phyloP scores from a whole-genome alignment of 2,888 invertebrate species.

The Eristalis arbustorum region DNA sequence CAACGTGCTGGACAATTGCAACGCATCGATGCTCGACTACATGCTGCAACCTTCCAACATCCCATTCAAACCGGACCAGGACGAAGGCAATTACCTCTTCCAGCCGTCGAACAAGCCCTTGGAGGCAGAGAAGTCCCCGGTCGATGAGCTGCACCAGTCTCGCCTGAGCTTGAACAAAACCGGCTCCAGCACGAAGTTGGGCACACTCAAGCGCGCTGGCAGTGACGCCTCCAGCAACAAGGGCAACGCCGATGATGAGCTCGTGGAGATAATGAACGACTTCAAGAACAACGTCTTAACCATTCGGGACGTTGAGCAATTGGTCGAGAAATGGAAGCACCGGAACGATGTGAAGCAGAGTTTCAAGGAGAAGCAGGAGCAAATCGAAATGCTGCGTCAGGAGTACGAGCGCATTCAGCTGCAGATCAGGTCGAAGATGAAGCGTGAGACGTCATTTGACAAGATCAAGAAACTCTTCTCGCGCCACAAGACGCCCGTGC shows the following conservation, averaged over 20 bases:
- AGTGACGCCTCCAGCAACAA: constrained; percentile 78
- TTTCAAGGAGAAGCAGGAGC: constrained; percentile 91
- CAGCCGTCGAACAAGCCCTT: constrained; percentile 80
- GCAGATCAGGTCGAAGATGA: constrained; percentile 87
- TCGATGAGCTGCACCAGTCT: constrained; percentile 62
- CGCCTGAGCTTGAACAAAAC: constrained; percentile 72
- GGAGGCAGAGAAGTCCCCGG: constrained; percentile 72
- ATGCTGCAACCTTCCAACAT: constrained; percentile 84
- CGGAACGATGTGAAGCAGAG: constrained; percentile 93
- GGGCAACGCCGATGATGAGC: constrained; percentile 84
- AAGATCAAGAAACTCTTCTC: constrained; percentile 88
- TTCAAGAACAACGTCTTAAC: constrained; percentile 94
- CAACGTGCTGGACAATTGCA: constrained; percentile 78
- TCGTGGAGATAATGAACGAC: constrained; percentile 92
- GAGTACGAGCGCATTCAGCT: constrained; percentile 92
- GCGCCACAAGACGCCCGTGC: constrained; percentile 82
- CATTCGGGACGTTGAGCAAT: constrained; percentile 90
- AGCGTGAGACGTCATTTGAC: constrained; percentile 90
- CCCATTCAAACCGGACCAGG: constrained; percentile 81
- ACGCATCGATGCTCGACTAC: constrained; percentile 80
- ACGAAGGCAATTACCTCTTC: constrained; percentile 78
- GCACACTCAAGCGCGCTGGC: constrained; percentile 78
- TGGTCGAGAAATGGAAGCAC: constrained; percentile 93
- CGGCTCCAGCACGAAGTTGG: constrained; percentile 73
- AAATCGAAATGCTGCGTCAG: constrained; percentile 88